phyloP scores from a whole-genome alignment of 35 echinoderm and acorn worm genomes.

The Ptychodera flava region DNA sequence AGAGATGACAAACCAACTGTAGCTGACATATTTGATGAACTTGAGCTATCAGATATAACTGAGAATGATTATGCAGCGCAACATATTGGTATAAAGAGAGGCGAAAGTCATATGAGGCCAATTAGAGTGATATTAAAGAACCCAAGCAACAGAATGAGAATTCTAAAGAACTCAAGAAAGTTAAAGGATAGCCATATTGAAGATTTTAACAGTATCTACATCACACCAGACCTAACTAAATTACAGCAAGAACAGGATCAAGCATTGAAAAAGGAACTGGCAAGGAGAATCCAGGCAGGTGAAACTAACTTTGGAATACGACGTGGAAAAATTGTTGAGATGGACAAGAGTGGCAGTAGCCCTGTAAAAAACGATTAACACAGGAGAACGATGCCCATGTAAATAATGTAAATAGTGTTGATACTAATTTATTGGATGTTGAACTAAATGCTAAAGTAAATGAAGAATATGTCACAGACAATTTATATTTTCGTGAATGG shows the following conservation, averaged over 20 bases:
- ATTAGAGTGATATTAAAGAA: not conserved
- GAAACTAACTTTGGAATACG: slow-evolving; percentile 30
- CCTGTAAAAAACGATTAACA: slow-evolving; percentile 30
- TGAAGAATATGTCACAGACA: not conserved
- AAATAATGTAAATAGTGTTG: not conserved
- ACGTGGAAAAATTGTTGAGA: slow-evolving; percentile 19
- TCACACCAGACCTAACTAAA: slow-evolving; percentile 34
- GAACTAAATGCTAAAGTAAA: not conserved
- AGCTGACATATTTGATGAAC: not conserved
- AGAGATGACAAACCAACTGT: not conserved
- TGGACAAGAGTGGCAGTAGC: slow-evolving; percentile 4
- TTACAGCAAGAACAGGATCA: slow-evolving; percentile 10
- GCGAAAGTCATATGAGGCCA: not conserved
- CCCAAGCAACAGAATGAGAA: not conserved
- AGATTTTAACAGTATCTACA: slow-evolving; percentile 3
- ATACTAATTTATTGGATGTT: not conserved
- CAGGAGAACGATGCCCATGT: not conserved
- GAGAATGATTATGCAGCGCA: not conserved
- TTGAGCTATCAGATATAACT: not conserved
- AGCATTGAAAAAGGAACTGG: slow-evolving; percentile 9
- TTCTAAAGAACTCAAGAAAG: not conserved
- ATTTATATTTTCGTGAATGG: not conserved
- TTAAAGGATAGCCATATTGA: not conserved
- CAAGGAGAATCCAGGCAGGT: slow-evolving; percentile 4
- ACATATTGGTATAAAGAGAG: not conserved